phyloP scores from a whole-genome alignment of 2,113 vertebrate species.

The Tragelaphus strepsiceros region DNA sequence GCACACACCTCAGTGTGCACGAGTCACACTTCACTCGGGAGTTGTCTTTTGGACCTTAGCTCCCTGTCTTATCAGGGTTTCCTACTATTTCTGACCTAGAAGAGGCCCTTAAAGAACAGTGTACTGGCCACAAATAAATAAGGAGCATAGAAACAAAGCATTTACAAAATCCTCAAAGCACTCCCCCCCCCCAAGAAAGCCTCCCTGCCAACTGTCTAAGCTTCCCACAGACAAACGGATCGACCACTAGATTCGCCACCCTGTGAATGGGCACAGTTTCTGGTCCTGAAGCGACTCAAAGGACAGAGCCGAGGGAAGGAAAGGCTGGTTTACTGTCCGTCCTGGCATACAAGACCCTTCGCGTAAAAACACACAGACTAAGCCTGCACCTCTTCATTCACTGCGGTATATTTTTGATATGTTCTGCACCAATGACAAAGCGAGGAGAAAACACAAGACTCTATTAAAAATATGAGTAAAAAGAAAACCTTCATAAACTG shows the following conservation, averaged over 20 bases:
- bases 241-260: constrained; percentile 24
- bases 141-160: constrained; percentile 33
- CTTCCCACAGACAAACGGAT: constrained; percentile 52
- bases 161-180: constrained; percentile 42
- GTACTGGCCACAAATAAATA: constrained; percentile 57
- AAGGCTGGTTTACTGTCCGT: constrained; percentile 50
- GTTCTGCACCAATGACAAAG: constrained; percentile 56
- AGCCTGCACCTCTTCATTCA: constrained; percentile 33
- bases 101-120: neutral
- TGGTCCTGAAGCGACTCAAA: constrained; percentile 35
- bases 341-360: constrained; percentile 59
- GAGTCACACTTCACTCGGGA: accelerated
- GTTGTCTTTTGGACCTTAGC: neutral
- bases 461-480: constrained; percentile 53
- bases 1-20: neutral
- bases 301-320: neutral
- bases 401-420: constrained; percentile 51
- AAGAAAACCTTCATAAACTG: constrained; percentile 35
- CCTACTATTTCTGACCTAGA: constrained; percentile 15
- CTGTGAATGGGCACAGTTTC: constrained; percentile 48
- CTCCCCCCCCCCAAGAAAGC: neutral
- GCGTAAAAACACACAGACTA: constrained; percentile 56
- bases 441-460: constrained; percentile 38
- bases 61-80: constrained; percentile 15
- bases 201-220: neutral